Evolutionary conservation across 1,140 invertebrate species (phyloP), one percentile per base, ranked within the genome.

Genomic region (Drosophila aff.): DNA sequence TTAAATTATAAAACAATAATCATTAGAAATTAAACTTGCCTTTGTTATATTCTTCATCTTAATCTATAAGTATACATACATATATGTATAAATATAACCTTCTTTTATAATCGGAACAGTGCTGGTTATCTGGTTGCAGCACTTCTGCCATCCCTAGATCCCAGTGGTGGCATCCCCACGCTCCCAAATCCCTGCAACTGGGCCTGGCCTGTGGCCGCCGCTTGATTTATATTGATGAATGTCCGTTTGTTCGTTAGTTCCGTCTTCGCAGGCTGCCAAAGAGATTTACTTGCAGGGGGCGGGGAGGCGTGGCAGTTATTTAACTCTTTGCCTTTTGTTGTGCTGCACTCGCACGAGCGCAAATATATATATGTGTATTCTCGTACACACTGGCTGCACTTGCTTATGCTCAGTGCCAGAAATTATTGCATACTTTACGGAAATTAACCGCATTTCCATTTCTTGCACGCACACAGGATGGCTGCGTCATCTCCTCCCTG

Each of bases 171-270:
- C n/a, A 38, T 46, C 33, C 23, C 23, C 31, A 46, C 38, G 23
- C 31, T 15, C 40, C 33, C 8, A 67, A 71, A 47, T 71, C 49
- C 67, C 38, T 47, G 67, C 63, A 43, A 44, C 53, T 73, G 77
- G 66, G 74, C 61, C 57, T 63, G 66, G 74, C 72, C 81, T 91
- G 83, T 84, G 89, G 87, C 77, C 81, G 81, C 47, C 60, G 83
- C 83, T 91, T 91, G 87, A 91, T 91, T 91, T 91, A 91, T 91
- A 91, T 91, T 91, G 87, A 91, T 91, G 87, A 91, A 91, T 84
- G 87, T 81, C 84, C 85, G 85, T 90, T 90, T 90, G 85, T 90
- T 90, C 85, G 85, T 90, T 90, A 90, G 85, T 89, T 87, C 84
- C 84, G 84, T 87, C 84, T 87, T 87, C 81, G 73, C 84, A 78